Conservation (phyloP, 2,888 invertebrate species). For the Chalcosyrphus nemorum region DNA sequence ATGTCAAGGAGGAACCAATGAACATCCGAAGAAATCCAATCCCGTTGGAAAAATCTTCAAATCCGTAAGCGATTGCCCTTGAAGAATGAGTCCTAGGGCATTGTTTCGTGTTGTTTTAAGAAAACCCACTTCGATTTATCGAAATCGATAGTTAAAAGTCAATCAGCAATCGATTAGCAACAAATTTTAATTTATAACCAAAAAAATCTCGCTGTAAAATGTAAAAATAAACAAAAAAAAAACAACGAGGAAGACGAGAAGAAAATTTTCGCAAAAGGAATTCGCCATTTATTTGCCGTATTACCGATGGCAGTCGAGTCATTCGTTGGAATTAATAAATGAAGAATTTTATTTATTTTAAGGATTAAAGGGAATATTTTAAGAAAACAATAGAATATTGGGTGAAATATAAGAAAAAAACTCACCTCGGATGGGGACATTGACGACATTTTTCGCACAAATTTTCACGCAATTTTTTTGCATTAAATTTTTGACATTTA, state of each 20-base stretch:
- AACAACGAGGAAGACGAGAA: too few species aligned
- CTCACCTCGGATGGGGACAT: slow-evolving; percentile 89
- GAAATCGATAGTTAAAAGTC: too few species aligned
- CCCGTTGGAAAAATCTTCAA: neutral
- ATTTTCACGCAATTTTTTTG: slow-evolving; percentile 49
- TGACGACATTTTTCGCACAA: slow-evolving; percentile 84
- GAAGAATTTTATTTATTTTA: neutral
- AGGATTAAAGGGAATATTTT: neutral
- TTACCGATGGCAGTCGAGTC: neutral
- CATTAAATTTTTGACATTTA: slow-evolving; percentile 50
- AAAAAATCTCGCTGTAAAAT: neutral
- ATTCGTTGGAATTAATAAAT: neutral
- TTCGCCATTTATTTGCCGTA: neutral
- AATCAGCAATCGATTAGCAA: neutral
- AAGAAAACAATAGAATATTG: neutral
- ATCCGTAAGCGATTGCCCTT: neutral
- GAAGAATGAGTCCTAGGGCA: neutral
- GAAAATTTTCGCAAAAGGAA: neutral
- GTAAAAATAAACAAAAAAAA: slow-evolving; percentile 19
- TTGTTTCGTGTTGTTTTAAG: neutral
- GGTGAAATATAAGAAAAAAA: slow-evolving; percentile 72
- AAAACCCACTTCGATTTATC: neutral
- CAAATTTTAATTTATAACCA: neutral
- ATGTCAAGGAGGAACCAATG: neutral
- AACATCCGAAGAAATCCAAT: too few species aligned